Evolutionary conservation across 1,140 invertebrate genomes (phyloP).

Genomic region (Meloidogyne exigua): DNA sequence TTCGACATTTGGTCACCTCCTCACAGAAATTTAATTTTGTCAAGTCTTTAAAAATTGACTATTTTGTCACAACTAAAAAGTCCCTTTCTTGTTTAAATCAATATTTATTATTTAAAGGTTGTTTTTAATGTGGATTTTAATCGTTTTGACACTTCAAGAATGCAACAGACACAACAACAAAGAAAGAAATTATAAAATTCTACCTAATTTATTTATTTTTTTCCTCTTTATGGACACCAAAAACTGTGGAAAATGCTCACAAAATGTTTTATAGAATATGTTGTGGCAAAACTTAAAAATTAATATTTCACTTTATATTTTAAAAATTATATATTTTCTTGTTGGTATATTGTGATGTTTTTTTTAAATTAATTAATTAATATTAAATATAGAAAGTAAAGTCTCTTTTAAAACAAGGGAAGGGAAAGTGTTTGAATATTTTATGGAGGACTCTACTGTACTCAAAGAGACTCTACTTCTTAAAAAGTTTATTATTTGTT

Average conservation of each 20-base stretch:
- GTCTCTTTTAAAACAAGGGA: too few species aligned
- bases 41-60: too few species aligned
- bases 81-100: too few species aligned
- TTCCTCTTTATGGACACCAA: too few species aligned
- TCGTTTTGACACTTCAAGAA: constrained; percentile 89
- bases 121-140: constrained; percentile 84
- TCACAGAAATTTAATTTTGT: too few species aligned
- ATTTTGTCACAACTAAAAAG: too few species aligned
- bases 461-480: neutral
- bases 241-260: neutral
- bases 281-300: neutral
- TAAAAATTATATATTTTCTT: neutral
- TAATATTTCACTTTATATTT: neutral
- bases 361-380: neutral
- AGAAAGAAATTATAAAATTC: neutral
- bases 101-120: neutral
- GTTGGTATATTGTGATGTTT: neutral
- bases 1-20: too few species aligned
- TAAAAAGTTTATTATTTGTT: too few species aligned
- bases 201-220: neutral
- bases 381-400: neutral
- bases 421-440: too few species aligned
- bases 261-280: neutral
- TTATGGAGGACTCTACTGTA: neutral
- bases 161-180: constrained; percentile 71